These are phyloP conservation scores for Polyommatus iphigenia DNA, from an alignment of 2,888 invertebrate genomes.

Conservation along the genomic window DNA sequence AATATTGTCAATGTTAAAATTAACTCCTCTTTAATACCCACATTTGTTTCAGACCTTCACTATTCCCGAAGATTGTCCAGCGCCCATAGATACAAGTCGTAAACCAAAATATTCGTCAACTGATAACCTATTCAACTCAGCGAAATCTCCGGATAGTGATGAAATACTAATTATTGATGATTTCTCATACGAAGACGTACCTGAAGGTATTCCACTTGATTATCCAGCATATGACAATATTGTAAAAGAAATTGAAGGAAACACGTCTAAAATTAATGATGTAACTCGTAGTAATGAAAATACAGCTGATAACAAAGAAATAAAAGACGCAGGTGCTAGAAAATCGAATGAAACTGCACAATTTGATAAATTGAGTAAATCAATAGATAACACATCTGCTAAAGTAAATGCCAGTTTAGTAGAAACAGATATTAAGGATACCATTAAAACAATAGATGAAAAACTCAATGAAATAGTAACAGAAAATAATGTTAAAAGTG, in stretches of 20 bases:
- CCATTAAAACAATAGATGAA: background rate
- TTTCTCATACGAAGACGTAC: slow-evolving; percentile 65
- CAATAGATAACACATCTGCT: background rate
- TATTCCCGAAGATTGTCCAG: slow-evolving; percentile 70
- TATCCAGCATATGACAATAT: slow-evolving; percentile 67
- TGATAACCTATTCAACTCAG: slow-evolving; percentile 65
- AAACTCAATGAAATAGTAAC: background rate
- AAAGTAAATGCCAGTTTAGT: background rate
- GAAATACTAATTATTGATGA: slow-evolving; percentile 65
- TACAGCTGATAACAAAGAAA: background rate
- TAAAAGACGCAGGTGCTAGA: background rate
- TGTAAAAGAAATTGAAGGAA: slow-evolving; percentile 42
- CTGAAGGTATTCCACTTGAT: slow-evolving; percentile 67
- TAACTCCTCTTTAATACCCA: no score
- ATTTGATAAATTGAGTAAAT: background rate
- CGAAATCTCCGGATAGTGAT: slow-evolving; percentile 55
- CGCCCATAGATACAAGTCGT: slow-evolving; percentile 53
- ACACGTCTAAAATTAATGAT: background rate
- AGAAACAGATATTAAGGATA: background rate
- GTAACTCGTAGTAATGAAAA: background rate
- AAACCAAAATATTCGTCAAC: slow-evolving; percentile 52
- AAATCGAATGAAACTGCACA: background rate
- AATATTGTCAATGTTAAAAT: no score
- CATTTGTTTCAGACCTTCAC: slow-evolving; percentile 59
- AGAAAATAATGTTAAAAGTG: slow-evolving; percentile 31